Evolutionary conservation across 2,888 invertebrate genomes (phyloP).

Genomic region (Xestia c-nigrum): DNA sequence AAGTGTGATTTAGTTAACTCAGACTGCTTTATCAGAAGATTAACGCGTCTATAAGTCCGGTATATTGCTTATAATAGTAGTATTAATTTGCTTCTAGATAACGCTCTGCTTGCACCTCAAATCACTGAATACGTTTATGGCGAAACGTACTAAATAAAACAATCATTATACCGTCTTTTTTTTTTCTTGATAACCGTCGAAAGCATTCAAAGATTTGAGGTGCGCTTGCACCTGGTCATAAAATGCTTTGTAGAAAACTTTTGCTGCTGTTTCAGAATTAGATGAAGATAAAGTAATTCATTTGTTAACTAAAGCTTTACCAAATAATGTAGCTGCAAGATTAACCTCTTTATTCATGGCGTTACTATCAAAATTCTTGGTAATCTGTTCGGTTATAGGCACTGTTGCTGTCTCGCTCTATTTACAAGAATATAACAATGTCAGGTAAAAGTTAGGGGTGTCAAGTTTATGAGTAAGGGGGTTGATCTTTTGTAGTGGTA

Average conservation of each 20-base stretch:
- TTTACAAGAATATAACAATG: slow-evolving; percentile 33
- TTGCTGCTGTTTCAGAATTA: neutral
- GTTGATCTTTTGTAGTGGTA: slow-evolving; percentile 32
- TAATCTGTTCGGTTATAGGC: neutral
- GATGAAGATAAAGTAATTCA: neutral
- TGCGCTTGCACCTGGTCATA: neutral
- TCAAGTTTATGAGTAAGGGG: slow-evolving; percentile 20
- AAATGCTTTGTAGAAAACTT: slow-evolving; percentile 17
- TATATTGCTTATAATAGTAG: neutral
- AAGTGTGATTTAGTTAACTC: slow-evolving; percentile 15
- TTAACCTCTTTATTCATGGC: slow-evolving; percentile 18
- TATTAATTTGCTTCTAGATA: neutral
- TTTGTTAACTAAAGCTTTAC: slow-evolving; percentile 2
- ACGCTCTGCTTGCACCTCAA: neutral
- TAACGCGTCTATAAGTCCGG: neutral
- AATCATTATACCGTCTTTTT: neutral
- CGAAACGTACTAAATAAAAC: neutral
- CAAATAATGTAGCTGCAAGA: slow-evolving; percentile 22
- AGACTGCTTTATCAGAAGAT: slow-evolving; percentile 26
- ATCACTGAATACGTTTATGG: neutral
- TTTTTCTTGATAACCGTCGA: neutral
- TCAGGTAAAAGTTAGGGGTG: slow-evolving; percentile 33
- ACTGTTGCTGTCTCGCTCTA: slow-evolving; percentile 21
- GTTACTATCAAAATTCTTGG: slow-evolving; percentile 4
- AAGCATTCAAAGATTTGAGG: neutral